Evolutionary conservation across 2,888 invertebrate species (phyloP).

Genomic region (Ypsolopha sequella): DNA sequence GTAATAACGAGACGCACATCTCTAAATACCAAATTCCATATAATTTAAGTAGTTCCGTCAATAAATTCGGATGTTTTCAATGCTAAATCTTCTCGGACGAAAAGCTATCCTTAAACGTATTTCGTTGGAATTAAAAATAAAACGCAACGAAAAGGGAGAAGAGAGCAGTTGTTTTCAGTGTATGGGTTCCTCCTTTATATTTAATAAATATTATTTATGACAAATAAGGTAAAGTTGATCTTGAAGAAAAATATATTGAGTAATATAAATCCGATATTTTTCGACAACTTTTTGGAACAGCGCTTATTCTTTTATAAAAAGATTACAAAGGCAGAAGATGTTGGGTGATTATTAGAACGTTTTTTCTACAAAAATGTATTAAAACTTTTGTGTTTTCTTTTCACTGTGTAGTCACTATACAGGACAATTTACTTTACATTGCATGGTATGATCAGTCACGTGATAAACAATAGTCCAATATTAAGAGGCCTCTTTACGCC

Average conservation of each 20-base stretch:
- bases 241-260: too few relatives aligned
- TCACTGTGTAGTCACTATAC: too few relatives aligned
- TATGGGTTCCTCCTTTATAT: neutral
- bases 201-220: too few relatives aligned
- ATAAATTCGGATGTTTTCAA: constrained; percentile 1
- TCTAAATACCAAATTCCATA: neutral
- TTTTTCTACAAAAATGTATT: too few relatives aligned
- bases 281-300: neutral
- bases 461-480: too few relatives aligned
- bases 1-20: neutral
- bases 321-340: neutral
- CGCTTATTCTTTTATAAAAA: neutral
- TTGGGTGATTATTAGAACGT: too few relatives aligned
- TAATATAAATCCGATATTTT: neutral
- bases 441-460: too few relatives aligned
- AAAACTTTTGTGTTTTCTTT: too few relatives aligned
- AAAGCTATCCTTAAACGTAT: constrained; percentile 1
- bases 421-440: too few relatives aligned
- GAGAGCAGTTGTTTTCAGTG: neutral
- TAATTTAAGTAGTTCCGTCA: constrained; percentile 2
- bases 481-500: too few relatives aligned
- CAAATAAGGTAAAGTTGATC: too few relatives aligned
- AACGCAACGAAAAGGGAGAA: neutral
- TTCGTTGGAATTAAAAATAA: neutral
- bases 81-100: neutral